Percentiles rank a stretch among this genome's conserved stretches.
Conservation (phyloP, 2,888 invertebrate genomes). For the Hydropsyche betteni region DNA sequence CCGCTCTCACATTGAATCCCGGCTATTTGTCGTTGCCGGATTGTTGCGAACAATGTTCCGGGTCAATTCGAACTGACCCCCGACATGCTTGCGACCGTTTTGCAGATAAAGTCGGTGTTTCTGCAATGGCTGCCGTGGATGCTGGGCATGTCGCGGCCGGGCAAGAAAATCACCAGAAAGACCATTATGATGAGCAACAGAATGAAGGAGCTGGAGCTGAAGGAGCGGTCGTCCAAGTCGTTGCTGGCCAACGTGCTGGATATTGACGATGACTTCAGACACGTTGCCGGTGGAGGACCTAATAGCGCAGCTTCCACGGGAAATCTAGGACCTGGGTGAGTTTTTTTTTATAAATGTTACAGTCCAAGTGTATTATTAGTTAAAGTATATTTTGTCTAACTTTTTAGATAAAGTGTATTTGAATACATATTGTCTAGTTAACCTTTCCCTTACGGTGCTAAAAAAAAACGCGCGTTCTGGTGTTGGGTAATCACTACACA, state of each 20-base stretch:
- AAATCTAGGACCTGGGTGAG: constrained; percentile 72
- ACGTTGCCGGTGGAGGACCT: constrained; percentile 73
- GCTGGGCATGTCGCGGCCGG: constrained; percentile 94
- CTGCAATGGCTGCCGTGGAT: constrained; percentile 98
- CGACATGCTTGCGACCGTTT: neutral
- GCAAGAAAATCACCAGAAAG: constrained; percentile 91
- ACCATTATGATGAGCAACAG: constrained; percentile 89
- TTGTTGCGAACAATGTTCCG: constrained; percentile 20
- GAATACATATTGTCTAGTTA: no score
- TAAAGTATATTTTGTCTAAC: no score
- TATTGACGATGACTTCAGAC: constrained; percentile 94
- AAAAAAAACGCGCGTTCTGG: no score
- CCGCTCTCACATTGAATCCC: neutral
- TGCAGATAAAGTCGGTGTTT: constrained; percentile 91
- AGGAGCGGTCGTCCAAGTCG: constrained; percentile 93
- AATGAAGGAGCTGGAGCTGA: constrained; percentile 92
- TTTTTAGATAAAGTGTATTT: no score
- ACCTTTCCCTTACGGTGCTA: no score
- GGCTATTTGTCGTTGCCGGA: constrained; percentile 10
- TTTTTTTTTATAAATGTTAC: constrained; percentile 40
- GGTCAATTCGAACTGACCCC: no score
- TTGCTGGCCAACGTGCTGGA: constrained; percentile 94
- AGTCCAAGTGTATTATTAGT: no score
- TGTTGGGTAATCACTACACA: no score
- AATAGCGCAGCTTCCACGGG: constrained; percentile 69